Conservation (phyloP, 2,797 vertebrate species). For the Sebastolobus alascanus region DNA sequence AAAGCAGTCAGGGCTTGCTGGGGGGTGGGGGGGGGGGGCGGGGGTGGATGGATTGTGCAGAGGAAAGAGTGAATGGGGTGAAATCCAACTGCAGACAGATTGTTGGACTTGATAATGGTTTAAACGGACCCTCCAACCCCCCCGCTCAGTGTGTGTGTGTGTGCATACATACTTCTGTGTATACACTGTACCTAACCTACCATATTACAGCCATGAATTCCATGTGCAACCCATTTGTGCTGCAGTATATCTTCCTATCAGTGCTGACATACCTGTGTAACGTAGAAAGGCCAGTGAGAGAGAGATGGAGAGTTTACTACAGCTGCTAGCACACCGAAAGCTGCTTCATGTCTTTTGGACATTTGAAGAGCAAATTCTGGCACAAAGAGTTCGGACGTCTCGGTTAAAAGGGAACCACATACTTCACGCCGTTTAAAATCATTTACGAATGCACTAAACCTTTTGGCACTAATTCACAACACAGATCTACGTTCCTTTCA, state of each 20-base stretch:
- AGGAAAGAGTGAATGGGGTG: constrained; percentile 47
- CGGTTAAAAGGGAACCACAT: constrained; percentile 17
- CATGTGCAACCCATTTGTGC: constrained; percentile 44
- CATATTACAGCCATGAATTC: constrained; percentile 20
- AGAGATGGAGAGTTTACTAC: constrained; percentile 22
- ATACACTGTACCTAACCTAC: background rate
- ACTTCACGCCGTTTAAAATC: constrained; percentile 29
- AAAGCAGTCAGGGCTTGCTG: constrained; percentile 56
- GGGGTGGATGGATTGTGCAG: constrained; percentile 50
- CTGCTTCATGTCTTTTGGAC: constrained; percentile 44
- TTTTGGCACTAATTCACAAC: constrained; percentile 29
- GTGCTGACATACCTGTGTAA: constrained; percentile 49
- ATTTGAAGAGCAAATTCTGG: constrained; percentile 31
- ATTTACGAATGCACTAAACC: constrained; percentile 28
- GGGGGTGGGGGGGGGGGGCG: constrained; percentile 16
- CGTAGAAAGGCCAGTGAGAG: constrained; percentile 1
- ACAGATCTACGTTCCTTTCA: constrained; percentile 18
- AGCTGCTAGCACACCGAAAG: constrained; percentile 30
- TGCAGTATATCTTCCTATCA: constrained; percentile 40
- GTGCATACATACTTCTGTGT: background rate
- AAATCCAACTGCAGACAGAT: constrained; percentile 80
- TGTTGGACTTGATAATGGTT: constrained; percentile 75
- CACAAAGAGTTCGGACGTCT: constrained; percentile 3
- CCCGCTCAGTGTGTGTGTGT: constrained; percentile 28
- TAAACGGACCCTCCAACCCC: constrained; percentile 45